A percentile compares a stretch with the other conserved stretches of the same genome.
phyloP scores from a whole-genome alignment of 2,888 invertebrate genomes.

The Marronus borbonicus region DNA sequence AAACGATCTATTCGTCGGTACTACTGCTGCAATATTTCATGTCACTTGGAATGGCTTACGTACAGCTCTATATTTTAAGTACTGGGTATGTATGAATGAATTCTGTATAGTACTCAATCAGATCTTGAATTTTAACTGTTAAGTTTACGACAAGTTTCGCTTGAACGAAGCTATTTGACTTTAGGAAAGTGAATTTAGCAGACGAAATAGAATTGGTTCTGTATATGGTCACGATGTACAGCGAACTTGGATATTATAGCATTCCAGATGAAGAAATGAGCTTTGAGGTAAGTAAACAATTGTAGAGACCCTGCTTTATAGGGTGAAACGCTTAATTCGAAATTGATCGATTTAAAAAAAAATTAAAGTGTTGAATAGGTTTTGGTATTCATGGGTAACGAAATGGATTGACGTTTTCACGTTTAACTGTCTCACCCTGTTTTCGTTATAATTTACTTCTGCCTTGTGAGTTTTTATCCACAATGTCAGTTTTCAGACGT shows the following conservation, averaged over 20 bases:
- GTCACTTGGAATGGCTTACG: constrained; percentile 14
- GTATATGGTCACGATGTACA: constrained; percentile 4
- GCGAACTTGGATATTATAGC: constrained; percentile 24
- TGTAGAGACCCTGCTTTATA: background rate
- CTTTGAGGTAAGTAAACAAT: constrained; percentile 3
- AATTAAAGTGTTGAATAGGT: too few species aligned
- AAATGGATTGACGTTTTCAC: too few species aligned
- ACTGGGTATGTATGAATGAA: background rate
- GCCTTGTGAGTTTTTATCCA: too few species aligned
- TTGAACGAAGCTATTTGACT: background rate
- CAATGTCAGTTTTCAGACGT: constrained; percentile 32
- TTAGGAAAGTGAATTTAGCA: constrained; percentile 11
- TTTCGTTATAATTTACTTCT: too few species aligned
- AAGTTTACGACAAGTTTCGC: background rate
- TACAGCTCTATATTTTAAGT: constrained; percentile 7
- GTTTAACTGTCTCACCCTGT: too few species aligned
- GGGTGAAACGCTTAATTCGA: too few species aligned
- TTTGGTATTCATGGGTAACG: too few species aligned
- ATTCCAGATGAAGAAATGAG: constrained; percentile 13
- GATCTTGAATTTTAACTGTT: background rate
- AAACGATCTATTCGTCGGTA: background rate
- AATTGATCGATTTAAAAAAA: too few species aligned
- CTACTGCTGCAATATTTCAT: constrained; percentile 10
- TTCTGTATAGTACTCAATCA: background rate
- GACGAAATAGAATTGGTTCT: constrained; percentile 17